Base-by-base conservation (phyloP, 2,888 invertebrate genomes). In the Cremastinae sp. region DNA sequence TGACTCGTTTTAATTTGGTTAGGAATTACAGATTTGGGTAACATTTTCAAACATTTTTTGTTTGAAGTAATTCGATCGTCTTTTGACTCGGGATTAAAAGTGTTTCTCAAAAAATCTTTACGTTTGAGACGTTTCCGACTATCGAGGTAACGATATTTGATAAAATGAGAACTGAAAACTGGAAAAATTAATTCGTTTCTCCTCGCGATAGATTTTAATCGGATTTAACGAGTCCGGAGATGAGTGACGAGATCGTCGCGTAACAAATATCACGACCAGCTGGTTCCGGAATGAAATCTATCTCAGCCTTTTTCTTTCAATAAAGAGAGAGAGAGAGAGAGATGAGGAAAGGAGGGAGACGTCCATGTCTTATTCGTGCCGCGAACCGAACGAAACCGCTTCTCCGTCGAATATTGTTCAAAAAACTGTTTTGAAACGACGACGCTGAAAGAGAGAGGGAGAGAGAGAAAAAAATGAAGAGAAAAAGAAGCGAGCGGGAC, bases 211-310 rank as follows among this genome's bases (percentile, higher is more conserved):
- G 43, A 39, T 55, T 55, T 14, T 45, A 49, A 41, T 56, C 47
- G 64, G 56, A 39, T 58, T 28, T 49, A 56, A 14, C 20, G 16
- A 73, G 61, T 53, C 55, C 37, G 59, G 16, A 28, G 49, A 35
- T 58, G 53, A 9, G 51, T 47, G 78, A 65, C 75, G 20, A 71
- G 62, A 72, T 53, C 74, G 58, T 79, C 70, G 35, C 66, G 78
- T 76, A 80, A 80, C 80, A 83, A 84, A 85, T 83, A 28, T 28
- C 28, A 82, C 81, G 84, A 84, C 78, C 49, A 83, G 82, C 84
- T 83, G 84, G 83, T 86, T 85, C 56, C 74, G 78, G 28, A 74
- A 74, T 62, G 74, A 79, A 74, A 79, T 55, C 28, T 39, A 49
- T 20, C 43, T 22, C 55, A 55, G 16, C n/a, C 22, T 43, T 3